A percentile compares a stretch with the other conserved stretches of the same genome.
phyloP scores from a whole-genome alignment of 2,888 invertebrate species.

The Danaus chrysippus region DNA sequence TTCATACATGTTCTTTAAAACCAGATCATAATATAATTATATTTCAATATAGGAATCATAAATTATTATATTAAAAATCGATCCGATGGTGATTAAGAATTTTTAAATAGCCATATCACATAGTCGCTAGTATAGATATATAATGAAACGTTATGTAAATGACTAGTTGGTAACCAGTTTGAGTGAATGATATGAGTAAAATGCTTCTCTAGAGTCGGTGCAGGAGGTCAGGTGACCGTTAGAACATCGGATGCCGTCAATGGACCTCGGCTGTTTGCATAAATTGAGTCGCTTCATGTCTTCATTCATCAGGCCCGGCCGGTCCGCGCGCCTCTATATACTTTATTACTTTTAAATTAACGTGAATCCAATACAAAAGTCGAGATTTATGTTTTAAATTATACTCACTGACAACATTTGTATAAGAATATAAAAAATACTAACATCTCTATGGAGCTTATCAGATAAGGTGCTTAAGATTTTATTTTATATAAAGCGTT shows the following conservation, averaged over 20 bases:
- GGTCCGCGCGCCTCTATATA: conserved; percentile 13
- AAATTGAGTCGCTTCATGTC: conserved; percentile 33
- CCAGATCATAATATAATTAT: conserved; percentile 18
- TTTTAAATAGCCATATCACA: not conserved
- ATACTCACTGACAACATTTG: no score
- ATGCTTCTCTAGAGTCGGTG: not conserved
- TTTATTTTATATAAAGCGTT: no score
- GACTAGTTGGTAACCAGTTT: not conserved
- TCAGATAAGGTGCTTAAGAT: no score
- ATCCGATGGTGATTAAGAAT: not conserved
- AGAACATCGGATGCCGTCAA: conserved; percentile 34
- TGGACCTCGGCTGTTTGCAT: conserved; percentile 37
- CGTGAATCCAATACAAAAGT: not conserved
- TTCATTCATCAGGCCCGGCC: conserved; percentile 36
- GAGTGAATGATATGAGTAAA: not conserved
- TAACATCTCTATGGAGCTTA: no score
- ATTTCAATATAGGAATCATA: no score
- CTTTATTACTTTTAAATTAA: not conserved
- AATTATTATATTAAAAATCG: not conserved
- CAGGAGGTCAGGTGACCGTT: conserved; percentile 32
- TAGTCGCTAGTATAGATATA: not conserved
- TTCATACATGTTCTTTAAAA: conserved; percentile 48
- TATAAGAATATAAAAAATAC: no score
- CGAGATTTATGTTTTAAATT: no score
- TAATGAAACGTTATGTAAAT: not conserved